Evolutionary conservation across 1,140 invertebrate species (phyloP).

Genomic region (Ephestia elutella): DNA sequence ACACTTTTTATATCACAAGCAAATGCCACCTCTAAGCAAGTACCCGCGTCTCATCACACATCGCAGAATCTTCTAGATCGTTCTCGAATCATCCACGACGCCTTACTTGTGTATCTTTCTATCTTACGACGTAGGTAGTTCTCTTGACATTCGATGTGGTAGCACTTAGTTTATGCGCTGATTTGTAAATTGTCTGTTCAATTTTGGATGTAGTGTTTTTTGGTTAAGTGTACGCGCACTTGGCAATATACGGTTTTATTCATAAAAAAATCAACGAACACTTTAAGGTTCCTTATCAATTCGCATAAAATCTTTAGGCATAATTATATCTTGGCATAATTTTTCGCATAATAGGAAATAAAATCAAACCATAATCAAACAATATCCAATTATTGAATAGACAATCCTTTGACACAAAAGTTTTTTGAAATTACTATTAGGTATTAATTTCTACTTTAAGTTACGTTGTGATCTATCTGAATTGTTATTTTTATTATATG

Average conservation of each 20-base stretch:
- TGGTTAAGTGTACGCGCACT: too few species aligned
- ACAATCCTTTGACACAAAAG: not conserved
- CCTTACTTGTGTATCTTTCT: conserved; percentile 74
- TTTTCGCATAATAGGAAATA: too few species aligned
- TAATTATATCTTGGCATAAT: too few species aligned
- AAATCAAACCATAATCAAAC: too few species aligned
- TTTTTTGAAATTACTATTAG: not conserved
- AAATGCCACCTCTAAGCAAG: conserved; percentile 2
- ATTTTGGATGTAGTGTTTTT: too few species aligned
- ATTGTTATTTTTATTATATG: not conserved
- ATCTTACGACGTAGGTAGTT: conserved; percentile 58
- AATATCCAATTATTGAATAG: not conserved
- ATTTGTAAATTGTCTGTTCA: conserved; percentile 25
- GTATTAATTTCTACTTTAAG: not conserved
- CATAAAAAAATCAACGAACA: too few species aligned
- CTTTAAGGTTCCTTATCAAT: too few species aligned
- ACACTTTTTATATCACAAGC: conserved; percentile 10
- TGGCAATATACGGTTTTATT: too few species aligned
- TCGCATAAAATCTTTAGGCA: too few species aligned
- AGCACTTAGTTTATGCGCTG: conserved; percentile 32
- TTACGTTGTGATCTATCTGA: not conserved
- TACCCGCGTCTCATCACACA: conserved; percentile 36
- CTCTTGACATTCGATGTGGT: conserved; percentile 57
- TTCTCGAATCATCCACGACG: conserved; percentile 63
- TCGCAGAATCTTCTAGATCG: conserved; percentile 48